phyloP scores from a whole-genome alignment of 2,797 vertebrate species.

The Aselliscus stoliczkanus region DNA sequence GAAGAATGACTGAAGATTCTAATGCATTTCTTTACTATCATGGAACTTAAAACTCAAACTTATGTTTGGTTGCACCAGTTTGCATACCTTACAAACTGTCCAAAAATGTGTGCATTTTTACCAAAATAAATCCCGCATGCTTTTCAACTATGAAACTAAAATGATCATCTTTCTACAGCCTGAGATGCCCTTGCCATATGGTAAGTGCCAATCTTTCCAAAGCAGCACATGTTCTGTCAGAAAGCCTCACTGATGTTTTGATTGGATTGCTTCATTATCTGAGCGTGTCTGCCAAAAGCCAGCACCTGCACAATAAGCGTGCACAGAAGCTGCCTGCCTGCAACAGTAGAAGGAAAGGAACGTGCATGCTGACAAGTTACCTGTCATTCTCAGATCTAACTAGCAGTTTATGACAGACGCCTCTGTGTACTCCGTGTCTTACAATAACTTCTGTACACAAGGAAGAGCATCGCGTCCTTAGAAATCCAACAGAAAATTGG shows the following conservation, averaged over 20 bases:
- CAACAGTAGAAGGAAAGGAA: conserved; percentile 48
- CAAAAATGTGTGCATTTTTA: conserved; percentile 69
- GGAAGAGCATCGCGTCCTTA: conserved; percentile 10
- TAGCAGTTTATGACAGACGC: conserved; percentile 41
- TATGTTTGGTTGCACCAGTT: conserved; percentile 54
- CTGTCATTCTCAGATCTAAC: conserved; percentile 44
- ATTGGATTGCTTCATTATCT: conserved; percentile 80
- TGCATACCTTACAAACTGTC: conserved; percentile 54
- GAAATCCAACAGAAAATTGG: background rate
- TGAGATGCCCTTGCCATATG: conserved; percentile 80
- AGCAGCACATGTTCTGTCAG: conserved; percentile 80
- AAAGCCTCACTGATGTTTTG: conserved; percentile 76
- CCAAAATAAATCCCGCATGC: conserved; percentile 72
- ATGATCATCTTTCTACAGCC: conserved; percentile 72
- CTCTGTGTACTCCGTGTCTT: background rate
- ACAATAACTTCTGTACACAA: background rate
- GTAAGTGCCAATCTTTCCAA: conserved; percentile 80
- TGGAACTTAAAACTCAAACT: conserved; percentile 31
- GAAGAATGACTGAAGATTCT: background rate
- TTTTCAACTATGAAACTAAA: conserved; percentile 64
- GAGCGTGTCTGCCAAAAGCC: conserved; percentile 77
- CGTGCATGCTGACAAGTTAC: conserved; percentile 59
- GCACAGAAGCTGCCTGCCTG: conserved; percentile 58
- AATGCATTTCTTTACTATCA: background rate
- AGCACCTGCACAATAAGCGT: conserved; percentile 75